A percentile compares a stretch with the other conserved stretches of the same genome.
These are phyloP conservation scores for Chydorus sphaericus DNA, from an alignment of 2,888 invertebrate genomes.

Conservation along the genomic window DNA sequence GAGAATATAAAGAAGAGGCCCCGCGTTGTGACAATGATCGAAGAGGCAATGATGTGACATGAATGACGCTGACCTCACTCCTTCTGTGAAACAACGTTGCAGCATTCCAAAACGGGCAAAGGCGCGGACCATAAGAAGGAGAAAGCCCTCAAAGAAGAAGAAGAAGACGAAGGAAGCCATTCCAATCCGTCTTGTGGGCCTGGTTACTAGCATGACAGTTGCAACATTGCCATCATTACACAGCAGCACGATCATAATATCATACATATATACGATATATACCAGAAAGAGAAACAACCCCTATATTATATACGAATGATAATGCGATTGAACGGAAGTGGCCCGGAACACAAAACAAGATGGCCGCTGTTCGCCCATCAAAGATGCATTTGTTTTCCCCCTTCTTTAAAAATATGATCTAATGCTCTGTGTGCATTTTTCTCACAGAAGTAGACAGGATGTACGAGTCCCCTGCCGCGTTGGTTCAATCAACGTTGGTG, in stretches of 20 bases:
- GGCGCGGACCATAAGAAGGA: background rate
- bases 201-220: conserved; percentile 8
- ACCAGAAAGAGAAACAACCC: background rate
- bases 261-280: background rate
- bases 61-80: conserved; percentile 11
- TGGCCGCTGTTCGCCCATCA: background rate
- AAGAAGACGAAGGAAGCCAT: background rate
- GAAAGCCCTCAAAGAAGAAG: background rate
- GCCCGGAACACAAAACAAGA: background rate
- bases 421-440: background rate
- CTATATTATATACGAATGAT: too few relatives aligned
- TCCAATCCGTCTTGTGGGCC: conserved; percentile 9
- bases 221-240: conserved; percentile 10
- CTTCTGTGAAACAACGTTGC: background rate
- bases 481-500: conserved; percentile 5
- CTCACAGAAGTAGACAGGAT: conserved; percentile 2
- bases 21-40: conserved; percentile 9
- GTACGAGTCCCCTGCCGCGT: background rate
- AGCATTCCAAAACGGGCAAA: background rate
- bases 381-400: background rate
- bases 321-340: background rate
- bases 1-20: background rate
- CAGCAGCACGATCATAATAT: background rate
- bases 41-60: conserved; percentile 13
- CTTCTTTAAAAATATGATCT: background rate